A percentile compares a stretch with the other conserved stretches of the same genome.
Conservation (phyloP, 1,140 invertebrate genomes). For the Drosophila cardini region DNA sequence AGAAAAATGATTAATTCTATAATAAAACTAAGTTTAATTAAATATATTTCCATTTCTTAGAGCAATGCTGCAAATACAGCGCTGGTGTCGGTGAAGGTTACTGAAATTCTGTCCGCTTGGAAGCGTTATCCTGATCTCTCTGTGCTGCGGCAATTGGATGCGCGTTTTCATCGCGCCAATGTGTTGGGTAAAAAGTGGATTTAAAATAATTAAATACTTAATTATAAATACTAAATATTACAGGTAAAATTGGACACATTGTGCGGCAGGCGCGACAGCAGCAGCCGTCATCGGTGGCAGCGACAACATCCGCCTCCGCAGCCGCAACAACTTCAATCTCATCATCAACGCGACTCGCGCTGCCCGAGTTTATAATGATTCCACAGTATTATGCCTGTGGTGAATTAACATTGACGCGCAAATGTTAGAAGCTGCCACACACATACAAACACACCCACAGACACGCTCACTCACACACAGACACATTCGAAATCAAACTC, state of each 20-base stretch:
- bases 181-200: conserved; percentile 60
- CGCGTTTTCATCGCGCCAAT: conserved; percentile 71
- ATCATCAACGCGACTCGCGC: conserved; percentile 46
- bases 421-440: conserved; percentile 51
- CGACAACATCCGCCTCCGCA: conserved; percentile 33
- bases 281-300: conserved; percentile 21
- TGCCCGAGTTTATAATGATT: conserved; percentile 76
- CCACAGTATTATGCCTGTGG: conserved; percentile 81
- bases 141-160: conserved; percentile 68
- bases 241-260: conserved; percentile 78
- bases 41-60: conserved; percentile 22
- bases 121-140: conserved; percentile 67
- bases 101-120: conserved; percentile 71
- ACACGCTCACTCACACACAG: conserved; percentile 22
- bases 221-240: not conserved
- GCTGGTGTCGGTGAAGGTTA: conserved; percentile 67
- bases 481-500: conserved; percentile 24
- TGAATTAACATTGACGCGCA: conserved; percentile 70
- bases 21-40: not conserved
- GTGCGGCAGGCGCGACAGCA: conserved; percentile 65
- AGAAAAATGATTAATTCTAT: not conserved
- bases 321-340: conserved; percentile 46
- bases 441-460: conserved; percentile 15
- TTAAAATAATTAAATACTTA: not conserved
- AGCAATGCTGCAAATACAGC: conserved; percentile 31